Percentiles rank a stretch among this genome's conserved stretches.
These are phyloP conservation scores for Gasterosteus aculeatus DNA, from an alignment of 2,113 vertebrate genomes.

Conservation along the genomic window DNA sequence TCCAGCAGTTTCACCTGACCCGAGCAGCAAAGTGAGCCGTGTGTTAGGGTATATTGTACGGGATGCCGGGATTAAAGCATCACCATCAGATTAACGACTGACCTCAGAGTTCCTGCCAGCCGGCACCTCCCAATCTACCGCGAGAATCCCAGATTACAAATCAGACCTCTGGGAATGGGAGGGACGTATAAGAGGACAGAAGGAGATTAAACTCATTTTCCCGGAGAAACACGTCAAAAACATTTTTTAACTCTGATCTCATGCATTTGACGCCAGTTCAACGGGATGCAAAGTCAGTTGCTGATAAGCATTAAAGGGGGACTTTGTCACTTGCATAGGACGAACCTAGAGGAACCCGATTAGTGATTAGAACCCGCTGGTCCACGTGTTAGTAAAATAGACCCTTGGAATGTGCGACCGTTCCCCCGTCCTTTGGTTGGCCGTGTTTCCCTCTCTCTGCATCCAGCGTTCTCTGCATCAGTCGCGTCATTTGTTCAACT, in stretches of 20 bases:
- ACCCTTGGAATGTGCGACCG: conserved; percentile 21
- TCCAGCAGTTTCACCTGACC: conserved; percentile 38
- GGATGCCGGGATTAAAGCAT: conserved; percentile 74
- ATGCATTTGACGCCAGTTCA: conserved; percentile 10
- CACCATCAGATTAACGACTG: conserved; percentile 72
- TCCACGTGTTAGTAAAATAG: conserved; percentile 57
- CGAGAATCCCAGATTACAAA: conserved; percentile 67
- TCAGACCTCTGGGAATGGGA: conserved; percentile 45
- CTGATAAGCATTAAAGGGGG: conserved; percentile 12
- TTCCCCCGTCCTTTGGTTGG: conserved; percentile 48
- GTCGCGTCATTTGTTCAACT: conserved; percentile 20
- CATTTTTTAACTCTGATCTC: no score
- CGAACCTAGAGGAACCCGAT: conserved; percentile 44
- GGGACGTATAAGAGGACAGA: conserved; percentile 22
- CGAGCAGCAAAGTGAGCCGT: conserved; percentile 47
- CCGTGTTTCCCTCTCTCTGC: conserved; percentile 15
- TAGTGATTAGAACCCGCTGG: conserved; percentile 41
- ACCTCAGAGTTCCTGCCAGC: conserved; percentile 59
- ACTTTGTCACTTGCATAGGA: conserved; percentile 23
- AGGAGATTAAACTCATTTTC: conserved; percentile 17
- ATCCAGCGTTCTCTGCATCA: conserved; percentile 16
- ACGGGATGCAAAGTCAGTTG: not conserved
- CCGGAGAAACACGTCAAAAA: conserved; percentile 2
- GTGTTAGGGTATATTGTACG: conserved; percentile 61
- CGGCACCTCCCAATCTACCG: conserved; percentile 49